Percentiles rank a stretch among this genome's conserved stretches.
phyloP scores from a whole-genome alignment of 2,888 invertebrate genomes.

The Patella pellucida region DNA sequence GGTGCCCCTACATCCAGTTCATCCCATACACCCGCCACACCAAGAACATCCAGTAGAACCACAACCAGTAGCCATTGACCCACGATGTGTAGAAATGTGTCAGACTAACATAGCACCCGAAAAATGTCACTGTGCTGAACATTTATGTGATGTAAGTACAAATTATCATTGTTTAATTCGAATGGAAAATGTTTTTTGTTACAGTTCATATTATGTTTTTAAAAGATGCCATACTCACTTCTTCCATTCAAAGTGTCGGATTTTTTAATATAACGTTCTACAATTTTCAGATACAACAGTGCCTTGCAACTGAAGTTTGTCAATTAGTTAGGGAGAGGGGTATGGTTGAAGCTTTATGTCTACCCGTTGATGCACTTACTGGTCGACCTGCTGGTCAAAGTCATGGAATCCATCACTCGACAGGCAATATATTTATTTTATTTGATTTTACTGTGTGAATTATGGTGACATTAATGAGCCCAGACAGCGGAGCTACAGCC shows the following conservation, averaged over 20 bases:
- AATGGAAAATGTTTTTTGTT: too few relatives aligned
- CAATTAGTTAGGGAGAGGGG: not conserved
- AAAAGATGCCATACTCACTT: too few relatives aligned
- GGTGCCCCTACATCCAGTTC: too few relatives aligned
- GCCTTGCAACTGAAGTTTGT: not conserved
- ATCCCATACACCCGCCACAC: too few relatives aligned
- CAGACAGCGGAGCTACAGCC: too few relatives aligned
- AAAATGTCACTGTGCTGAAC: not conserved
- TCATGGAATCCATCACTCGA: not conserved
- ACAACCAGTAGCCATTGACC: not conserved
- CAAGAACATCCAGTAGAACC: not conserved
- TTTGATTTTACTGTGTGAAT: too few relatives aligned
- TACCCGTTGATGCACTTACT: not conserved
- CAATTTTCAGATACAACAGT: not conserved
- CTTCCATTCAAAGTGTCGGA: too few relatives aligned
- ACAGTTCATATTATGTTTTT: not conserved
- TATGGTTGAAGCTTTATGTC: not conserved
- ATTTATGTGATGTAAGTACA: not conserved
- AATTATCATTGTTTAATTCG: too few relatives aligned
- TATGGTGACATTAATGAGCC: too few relatives aligned
- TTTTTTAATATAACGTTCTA: too few relatives aligned
- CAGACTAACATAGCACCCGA: not conserved
- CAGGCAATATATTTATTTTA: too few relatives aligned
- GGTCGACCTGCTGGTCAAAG: not conserved
- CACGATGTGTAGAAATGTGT: not conserved